Evolutionary conservation across 2,113 vertebrate genomes (phyloP).

Genomic region (Myodes glareolus): DNA sequence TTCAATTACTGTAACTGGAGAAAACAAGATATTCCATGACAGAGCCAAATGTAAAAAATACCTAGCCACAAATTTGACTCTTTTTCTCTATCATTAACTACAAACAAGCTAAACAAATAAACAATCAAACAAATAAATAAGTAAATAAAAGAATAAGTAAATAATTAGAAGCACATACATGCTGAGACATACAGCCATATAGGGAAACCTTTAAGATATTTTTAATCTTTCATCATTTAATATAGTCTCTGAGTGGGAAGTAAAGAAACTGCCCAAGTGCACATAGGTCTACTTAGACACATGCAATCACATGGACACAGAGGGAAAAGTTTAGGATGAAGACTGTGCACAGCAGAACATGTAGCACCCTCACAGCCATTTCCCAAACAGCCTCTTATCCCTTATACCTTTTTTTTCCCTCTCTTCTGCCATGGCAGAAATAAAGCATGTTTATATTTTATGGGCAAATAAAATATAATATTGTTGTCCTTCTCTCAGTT

Average conservation of each 20-base stretch:
- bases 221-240: not conserved
- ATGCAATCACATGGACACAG: slow-evolving; percentile 61
- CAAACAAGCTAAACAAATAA: not conserved
- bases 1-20: too few relatives aligned
- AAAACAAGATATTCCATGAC: too few relatives aligned
- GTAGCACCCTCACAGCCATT: not conserved
- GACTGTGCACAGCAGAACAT: slow-evolving; percentile 36
- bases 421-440: slow-evolving; percentile 56
- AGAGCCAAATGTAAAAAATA: too few relatives aligned
- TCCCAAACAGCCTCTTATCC: not conserved
- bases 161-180: too few relatives aligned
- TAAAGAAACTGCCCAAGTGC: slow-evolving; percentile 48
- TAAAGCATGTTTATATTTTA: slow-evolving; percentile 82
- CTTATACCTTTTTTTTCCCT: not conserved
- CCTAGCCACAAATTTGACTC: too few relatives aligned
- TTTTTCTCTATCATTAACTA: not conserved
- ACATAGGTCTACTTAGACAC: slow-evolving; percentile 57
- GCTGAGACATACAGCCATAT: not conserved
- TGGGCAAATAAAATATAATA: too few relatives aligned
- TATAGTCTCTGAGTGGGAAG: not conserved
- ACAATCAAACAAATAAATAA: not conserved
- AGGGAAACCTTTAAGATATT: not conserved
- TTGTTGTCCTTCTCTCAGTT: slow-evolving; percentile 35
- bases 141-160: not conserved
- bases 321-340: slow-evolving; percentile 53